phyloP scores from a whole-genome alignment of 2,113 vertebrate species.

The Cyanoramphus novaezelandiae region DNA sequence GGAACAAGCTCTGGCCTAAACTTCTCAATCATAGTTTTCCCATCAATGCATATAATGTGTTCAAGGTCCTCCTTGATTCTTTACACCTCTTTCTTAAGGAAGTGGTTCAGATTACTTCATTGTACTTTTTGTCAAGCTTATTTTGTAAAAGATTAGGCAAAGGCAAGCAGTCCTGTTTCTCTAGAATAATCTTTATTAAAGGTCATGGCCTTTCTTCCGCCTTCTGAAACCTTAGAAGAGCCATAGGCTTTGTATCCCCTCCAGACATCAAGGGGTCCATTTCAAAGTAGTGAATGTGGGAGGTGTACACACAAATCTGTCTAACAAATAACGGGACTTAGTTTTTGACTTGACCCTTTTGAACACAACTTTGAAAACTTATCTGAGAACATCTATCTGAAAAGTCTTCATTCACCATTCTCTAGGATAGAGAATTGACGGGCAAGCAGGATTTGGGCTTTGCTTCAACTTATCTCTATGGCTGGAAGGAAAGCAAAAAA shows the following conservation, averaged over 20 bases:
- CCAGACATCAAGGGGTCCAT: constrained; percentile 10
- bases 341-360: constrained; percentile 13
- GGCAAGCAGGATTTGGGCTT: background rate
- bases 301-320: background rate
- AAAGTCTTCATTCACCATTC: constrained; percentile 21
- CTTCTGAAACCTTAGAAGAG: constrained; percentile 41
- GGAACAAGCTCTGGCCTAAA: background rate
- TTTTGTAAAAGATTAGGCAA: background rate
- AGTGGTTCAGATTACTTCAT: background rate
- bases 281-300: constrained; percentile 38
- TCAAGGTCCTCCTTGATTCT: background rate
- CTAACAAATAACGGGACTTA: constrained; percentile 17
- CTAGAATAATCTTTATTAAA: constrained; percentile 18
- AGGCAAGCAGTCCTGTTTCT: background rate
- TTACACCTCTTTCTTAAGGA: background rate
- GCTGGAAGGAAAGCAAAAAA: background rate
- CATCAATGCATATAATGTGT: background rate
- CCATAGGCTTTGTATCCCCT: background rate
- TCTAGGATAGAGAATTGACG: background rate
- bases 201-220: constrained; percentile 33
- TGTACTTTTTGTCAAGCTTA: background rate
- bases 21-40: background rate
- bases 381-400: constrained; percentile 4
- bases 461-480: background rate
- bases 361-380: constrained; percentile 21